Evolutionary conservation across 53 echinoderm and acorn worm genomes (phyloP), one percentile per base, ranked within the genome.

Genomic region (Zoroaster sp.): DNA sequence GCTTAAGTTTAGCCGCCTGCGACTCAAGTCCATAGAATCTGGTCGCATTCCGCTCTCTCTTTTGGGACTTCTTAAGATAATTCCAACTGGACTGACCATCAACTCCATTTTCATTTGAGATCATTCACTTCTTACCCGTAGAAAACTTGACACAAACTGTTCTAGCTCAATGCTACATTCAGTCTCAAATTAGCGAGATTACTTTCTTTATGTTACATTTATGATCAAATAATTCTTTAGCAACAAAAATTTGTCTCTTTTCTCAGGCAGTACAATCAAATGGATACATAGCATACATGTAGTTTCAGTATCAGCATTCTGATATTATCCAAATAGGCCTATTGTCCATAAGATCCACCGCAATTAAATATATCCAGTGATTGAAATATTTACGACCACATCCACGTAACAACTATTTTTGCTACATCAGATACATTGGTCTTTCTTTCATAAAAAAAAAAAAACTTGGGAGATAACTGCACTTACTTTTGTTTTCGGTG

Each of bases 11-110:
- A 85, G 20, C 20, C 85, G 47, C 45, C 85, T 47, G 43, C 51
- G 85, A 30, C 85, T 85, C 33, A 85, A 70, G 47, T 85, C 85
- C 85, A 85, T 85, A 10, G 85, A 85, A 71, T 85, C 85, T 21
- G 85, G 85, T 35, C 85, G 34, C 85, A 85, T 39, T 67, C 81
- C 81, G 3, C 41, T 67, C 28, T 35, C 71, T n/a, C 66, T 11
- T 34, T 67, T 66, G 35, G 63, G 63, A 70, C 52, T 70, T 47
- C 85, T 31, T 20, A 85, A 46, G 35, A 85, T 71, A 28, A 51
- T 47, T 46, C 85, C 85, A 21, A 71, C 49, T 1, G 85, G 85
- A 51, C 70, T 71, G 35, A 69, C 42, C 13, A 85, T 70, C 23
- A 85, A 13, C 85, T 85, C 85, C 85, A 85, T 85, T 21, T 2